These are phyloP conservation scores for Heterodera filipjevi DNA, from an alignment of 2,888 invertebrate species.

Conservation along the genomic window DNA sequence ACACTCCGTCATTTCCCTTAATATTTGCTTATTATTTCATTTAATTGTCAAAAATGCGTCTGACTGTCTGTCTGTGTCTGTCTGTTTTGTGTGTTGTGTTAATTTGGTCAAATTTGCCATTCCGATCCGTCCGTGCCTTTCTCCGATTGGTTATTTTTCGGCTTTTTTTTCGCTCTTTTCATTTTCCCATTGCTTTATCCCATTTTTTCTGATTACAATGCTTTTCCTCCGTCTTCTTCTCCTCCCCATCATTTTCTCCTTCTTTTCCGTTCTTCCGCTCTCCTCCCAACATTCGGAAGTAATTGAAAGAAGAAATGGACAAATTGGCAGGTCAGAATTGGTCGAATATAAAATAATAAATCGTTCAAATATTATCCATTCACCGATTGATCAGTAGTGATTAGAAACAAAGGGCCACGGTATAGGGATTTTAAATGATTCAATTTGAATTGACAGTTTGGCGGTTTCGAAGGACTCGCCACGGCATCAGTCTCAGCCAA, in stretches of 20 bases:
- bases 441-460: neutral
- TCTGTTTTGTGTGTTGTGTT: too few species aligned
- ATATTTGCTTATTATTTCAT: too few species aligned
- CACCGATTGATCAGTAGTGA: neutral
- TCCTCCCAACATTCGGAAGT: neutral
- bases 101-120: too few species aligned
- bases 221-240: neutral
- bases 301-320: neutral
- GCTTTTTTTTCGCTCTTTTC: neutral
- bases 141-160: too few species aligned
- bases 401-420: too few species aligned
- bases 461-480: neutral
- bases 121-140: too few species aligned
- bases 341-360: too few species aligned
- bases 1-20: too few species aligned
- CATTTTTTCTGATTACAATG: neutral
- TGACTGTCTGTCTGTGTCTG: too few species aligned
- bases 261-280: neutral
- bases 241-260: neutral
- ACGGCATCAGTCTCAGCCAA: neutral
- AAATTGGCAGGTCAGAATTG: neutral
- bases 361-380: too few species aligned
- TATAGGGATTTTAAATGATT: neutral
- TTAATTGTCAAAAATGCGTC: too few species aligned
- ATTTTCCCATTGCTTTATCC: neutral